Conservation (phyloP, 1,140 invertebrate species). For the Acromyrmex charruanus region DNA sequence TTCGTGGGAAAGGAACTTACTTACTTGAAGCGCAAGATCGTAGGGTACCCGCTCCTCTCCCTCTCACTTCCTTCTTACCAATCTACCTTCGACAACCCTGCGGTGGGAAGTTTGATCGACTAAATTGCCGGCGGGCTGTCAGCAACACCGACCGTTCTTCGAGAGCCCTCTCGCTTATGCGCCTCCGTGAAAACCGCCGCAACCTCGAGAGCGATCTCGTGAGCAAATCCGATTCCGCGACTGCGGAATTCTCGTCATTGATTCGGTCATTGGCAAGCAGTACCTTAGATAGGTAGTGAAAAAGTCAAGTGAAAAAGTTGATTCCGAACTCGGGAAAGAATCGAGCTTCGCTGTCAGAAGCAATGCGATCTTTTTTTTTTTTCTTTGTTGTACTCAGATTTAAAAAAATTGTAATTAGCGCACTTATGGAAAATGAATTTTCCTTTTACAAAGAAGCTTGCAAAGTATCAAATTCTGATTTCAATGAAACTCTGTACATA, state of each 20-base stretch:
- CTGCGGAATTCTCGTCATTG: not conserved
- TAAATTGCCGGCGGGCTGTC: constrained; percentile 70
- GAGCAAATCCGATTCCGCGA: constrained; percentile 63
- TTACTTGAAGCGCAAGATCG: not conserved
- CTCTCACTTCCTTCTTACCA: not conserved
- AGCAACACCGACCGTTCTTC: constrained; percentile 67
- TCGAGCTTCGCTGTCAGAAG: not conserved
- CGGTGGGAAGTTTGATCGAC: constrained; percentile 72
- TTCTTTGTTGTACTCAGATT: not conserved
- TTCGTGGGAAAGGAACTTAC: constrained; percentile 69
- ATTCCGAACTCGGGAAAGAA: not conserved
- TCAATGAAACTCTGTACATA: no score
- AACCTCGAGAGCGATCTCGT: constrained; percentile 26
- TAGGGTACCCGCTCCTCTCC: constrained; percentile 13
- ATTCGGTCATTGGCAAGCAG: not conserved
- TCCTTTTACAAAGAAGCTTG: not conserved
- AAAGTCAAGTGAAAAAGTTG: not conserved
- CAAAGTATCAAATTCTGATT: no score
- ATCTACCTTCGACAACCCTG: constrained; percentile 65
- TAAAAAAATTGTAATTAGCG: not conserved
- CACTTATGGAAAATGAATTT: not conserved
- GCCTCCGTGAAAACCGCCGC: constrained; percentile 30
- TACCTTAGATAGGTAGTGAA: not conserved
- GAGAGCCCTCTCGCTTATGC: constrained; percentile 55
- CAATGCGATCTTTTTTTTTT: not conserved